These are phyloP conservation scores for Rachycentron canadum DNA, from an alignment of 2,797 vertebrate species.

Conservation along the genomic window DNA sequence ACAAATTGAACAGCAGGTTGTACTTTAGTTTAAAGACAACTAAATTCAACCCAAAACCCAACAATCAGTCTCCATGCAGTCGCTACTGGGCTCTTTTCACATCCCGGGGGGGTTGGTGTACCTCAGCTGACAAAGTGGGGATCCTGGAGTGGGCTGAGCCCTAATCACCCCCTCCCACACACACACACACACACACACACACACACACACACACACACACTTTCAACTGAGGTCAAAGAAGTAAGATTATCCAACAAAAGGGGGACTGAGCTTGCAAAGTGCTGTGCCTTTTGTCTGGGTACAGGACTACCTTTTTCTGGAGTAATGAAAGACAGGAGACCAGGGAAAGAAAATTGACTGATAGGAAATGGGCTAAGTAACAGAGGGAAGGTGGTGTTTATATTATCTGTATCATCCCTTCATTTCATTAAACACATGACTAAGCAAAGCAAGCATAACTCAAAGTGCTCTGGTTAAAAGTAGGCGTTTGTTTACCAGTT, in stretches of 20 bases:
- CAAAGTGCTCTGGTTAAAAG: background rate
- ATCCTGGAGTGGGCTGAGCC: conserved; percentile 41
- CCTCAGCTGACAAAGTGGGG: conserved; percentile 41
- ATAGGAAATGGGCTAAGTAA: background rate
- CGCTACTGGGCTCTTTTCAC: conserved; percentile 16
- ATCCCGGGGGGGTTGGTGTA: conserved; percentile 12
- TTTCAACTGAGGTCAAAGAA: conserved; percentile 35
- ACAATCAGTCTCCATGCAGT: conserved; percentile 1
- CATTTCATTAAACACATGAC: background rate
- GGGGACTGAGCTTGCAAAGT: conserved; percentile 45
- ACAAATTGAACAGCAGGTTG: background rate
- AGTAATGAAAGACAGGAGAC: conserved; percentile 16
- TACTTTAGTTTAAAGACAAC: too few relatives aligned
- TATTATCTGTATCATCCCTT: background rate
- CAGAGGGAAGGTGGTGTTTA: background rate
- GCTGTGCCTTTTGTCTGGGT: conserved; percentile 58
- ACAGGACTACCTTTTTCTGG: conserved; percentile 44
- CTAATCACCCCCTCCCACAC: conserved; percentile 20
- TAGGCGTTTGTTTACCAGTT: conserved; percentile 34
- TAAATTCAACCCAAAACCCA: conserved; percentile 3
- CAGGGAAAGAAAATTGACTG: background rate
- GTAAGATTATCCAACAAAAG: conserved; percentile 68
- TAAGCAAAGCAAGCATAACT: background rate
- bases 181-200: too few relatives aligned
- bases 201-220: too few relatives aligned